Evolutionary conservation across 2,888 invertebrate genomes (phyloP), one percentile per base, ranked within the genome.

Genomic region (Eurytoma californica): DNA sequence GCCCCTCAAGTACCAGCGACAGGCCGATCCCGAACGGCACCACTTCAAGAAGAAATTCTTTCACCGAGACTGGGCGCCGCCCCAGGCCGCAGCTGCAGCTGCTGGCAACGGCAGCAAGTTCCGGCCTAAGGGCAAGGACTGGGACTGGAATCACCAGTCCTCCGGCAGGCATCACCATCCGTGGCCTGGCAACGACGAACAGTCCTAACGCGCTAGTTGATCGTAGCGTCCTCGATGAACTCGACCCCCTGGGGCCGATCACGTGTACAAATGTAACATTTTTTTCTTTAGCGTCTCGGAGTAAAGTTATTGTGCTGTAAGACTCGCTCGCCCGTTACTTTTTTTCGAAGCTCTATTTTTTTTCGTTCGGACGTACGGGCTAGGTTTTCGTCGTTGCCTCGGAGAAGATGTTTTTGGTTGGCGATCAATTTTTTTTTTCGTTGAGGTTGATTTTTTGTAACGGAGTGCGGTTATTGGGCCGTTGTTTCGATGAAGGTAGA

Each of bases 1-100:
- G 79, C 86, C 87, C 68, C 74, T 86, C 63, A 86, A 85, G 79
- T 86, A 85, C 83, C 88, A 84, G 87, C 88, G 84, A 84, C 90
- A 93, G 83, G 91, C 92, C 0, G 93, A 94, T 85, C 84, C 88
- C 58, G 88, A 89, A 69, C 85, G 89, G 53, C 92, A 93, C 84
- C 95, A 95, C 91, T 96, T 95, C 90, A 96, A 96, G 91, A 96
- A 96, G 92, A 95, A 96, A 87, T 95, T 95, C 91, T 95, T 95
- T 91, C 95, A 95, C 84, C 92, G 93, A 87, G 95, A 92, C 76
- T 90, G 89, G 89, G 84, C 87, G 24, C 49, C 78, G 0, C 79
- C 82, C 9, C 81, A 81, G 3, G 70, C 39, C 24, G 28, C 74
- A 70, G 24, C 47, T 24, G 24, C 53, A 13, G 55, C 55, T 16